Percentiles rank a stretch among this genome's conserved stretches.
Conservation (phyloP, 1,140 invertebrate genomes). For the Monochamus saltuarius region DNA sequence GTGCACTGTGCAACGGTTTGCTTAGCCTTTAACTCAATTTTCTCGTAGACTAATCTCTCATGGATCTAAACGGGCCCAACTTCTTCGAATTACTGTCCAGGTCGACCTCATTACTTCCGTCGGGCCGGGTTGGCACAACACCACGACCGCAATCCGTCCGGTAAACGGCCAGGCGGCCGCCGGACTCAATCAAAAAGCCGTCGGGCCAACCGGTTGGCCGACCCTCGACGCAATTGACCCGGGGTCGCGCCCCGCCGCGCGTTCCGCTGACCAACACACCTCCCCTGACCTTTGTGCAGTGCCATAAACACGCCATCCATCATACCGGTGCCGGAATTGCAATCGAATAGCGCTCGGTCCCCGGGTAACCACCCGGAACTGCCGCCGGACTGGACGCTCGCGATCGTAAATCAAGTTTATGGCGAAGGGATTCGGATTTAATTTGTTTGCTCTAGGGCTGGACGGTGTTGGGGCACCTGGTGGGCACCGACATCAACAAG, state of each 20-base stretch:
- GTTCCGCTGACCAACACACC: constrained; percentile 50
- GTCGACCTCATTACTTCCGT: no score
- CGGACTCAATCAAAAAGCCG: constrained; percentile 18
- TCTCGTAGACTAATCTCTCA: no score
- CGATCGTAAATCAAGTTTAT: not conserved
- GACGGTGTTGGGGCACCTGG: no score
- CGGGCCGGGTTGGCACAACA: no score
- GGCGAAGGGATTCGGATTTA: not conserved
- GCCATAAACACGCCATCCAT: constrained; percentile 53
- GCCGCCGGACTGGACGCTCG: not conserved
- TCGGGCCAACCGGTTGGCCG: constrained; percentile 14
- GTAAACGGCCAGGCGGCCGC: no score
- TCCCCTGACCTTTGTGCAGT: constrained; percentile 51
- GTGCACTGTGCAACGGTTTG: no score
- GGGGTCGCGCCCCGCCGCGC: constrained; percentile 46
- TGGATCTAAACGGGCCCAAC: no score
- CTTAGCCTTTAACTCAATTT: no score
- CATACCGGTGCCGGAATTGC: constrained; percentile 44
- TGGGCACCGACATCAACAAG: no score
- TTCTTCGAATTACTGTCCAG: no score
- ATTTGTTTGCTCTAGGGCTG: not conserved
- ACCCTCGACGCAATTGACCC: constrained; percentile 48
- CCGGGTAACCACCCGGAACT: constrained; percentile 19
- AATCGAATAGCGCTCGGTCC: constrained; percentile 43
- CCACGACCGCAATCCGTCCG: no score